A percentile compares a stretch with the other conserved stretches of the same genome.
phyloP scores from a whole-genome alignment of 2,113 vertebrate species.

The Bothrops jararaca region DNA sequence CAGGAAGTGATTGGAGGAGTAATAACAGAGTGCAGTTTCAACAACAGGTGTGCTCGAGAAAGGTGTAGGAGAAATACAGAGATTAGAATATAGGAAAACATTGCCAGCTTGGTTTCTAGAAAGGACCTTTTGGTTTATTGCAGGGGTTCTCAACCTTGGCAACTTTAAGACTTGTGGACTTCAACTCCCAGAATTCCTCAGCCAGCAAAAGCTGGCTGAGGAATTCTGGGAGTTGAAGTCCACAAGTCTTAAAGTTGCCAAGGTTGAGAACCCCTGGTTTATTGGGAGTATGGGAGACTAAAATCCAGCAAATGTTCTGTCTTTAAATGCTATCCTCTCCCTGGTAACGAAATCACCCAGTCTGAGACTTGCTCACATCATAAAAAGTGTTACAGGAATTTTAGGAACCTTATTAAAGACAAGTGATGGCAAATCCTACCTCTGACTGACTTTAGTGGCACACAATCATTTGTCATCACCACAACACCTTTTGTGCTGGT shows the following conservation, averaged over 20 bases:
- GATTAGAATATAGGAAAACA: neutral
- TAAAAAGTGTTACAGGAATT: neutral
- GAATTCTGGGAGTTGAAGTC: too few relatives aligned
- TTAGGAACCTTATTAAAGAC: neutral
- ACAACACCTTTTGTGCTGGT: neutral
- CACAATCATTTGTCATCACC: neutral
- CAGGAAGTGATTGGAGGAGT: neutral
- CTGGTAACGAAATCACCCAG: neutral
- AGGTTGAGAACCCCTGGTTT: too few relatives aligned
- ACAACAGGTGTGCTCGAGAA: neutral
- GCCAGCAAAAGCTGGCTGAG: too few relatives aligned
- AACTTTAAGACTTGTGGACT: too few relatives aligned
- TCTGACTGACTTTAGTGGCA: neutral
- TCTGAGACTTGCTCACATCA: neutral
- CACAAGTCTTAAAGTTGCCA: too few relatives aligned
- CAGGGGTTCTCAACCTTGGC: too few relatives aligned
- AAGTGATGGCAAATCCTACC: neutral
- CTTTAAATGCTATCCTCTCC: too few relatives aligned
- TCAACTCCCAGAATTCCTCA: too few relatives aligned
- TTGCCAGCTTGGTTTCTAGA: neutral
- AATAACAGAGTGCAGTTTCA: neutral
- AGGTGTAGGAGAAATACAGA: neutral
- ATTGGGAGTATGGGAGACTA: neutral
- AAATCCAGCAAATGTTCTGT: neutral
- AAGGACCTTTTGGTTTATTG: too few relatives aligned